Percentiles rank a stretch among this genome's conserved stretches.
Conservation (phyloP, 2,888 invertebrate genomes). For the Colletes collaris region DNA sequence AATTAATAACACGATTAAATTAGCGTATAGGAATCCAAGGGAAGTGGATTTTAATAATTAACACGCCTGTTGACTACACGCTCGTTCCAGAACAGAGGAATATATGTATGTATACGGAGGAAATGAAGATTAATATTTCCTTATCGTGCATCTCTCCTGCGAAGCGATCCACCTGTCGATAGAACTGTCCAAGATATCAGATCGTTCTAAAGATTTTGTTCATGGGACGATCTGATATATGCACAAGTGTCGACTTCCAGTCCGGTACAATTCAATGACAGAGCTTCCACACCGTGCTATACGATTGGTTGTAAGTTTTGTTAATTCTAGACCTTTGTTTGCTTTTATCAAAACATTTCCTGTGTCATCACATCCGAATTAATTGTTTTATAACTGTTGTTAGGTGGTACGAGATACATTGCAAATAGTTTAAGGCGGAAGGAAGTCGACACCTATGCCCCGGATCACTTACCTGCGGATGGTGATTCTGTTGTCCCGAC, state of each 20-base stretch:
- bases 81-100: slow-evolving; percentile 41
- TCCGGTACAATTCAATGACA: no score
- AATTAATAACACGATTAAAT: slow-evolving; percentile 43
- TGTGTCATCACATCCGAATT: no score
- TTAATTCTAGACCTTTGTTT: no score
- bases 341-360: no score
- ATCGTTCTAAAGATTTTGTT: not conserved
- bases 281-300: no score
- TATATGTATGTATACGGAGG: slow-evolving; percentile 25
- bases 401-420: no score
- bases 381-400: no score
- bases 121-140: slow-evolving; percentile 11
- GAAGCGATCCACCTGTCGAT: slow-evolving; percentile 50
- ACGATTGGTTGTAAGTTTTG: no score
- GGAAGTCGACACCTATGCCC: slow-evolving; percentile 47
- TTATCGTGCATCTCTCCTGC: slow-evolving; percentile 25
- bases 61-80: slow-evolving; percentile 57
- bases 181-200: slow-evolving; percentile 2
- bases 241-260: slow-evolving; percentile 23
- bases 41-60: slow-evolving; percentile 15
- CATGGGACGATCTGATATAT: not conserved
- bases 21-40: not conserved
- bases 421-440: not conserved
- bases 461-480: slow-evolving; percentile 67
- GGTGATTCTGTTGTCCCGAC: slow-evolving; percentile 42